Evolutionary conservation across 1,140 invertebrate species (phyloP).

Genomic region (Brachionus koreanus): DNA sequence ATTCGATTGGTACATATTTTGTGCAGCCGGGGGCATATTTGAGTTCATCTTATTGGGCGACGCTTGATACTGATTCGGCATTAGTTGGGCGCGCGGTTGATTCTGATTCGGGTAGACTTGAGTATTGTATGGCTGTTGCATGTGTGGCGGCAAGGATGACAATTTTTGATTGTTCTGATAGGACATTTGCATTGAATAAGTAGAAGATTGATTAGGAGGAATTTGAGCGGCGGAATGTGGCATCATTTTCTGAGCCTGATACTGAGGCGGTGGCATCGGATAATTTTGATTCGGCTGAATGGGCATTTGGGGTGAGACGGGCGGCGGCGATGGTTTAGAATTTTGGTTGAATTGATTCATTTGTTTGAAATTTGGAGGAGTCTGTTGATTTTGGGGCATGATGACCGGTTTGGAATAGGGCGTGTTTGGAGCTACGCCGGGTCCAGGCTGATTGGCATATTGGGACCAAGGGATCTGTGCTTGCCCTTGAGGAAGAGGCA

Average conservation of each 20-base stretch:
- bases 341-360: not conserved
- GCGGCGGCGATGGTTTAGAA: not conserved
- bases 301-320: not conserved
- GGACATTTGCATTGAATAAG: not conserved
- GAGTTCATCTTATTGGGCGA: slow-evolving; percentile 8
- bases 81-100: not conserved
- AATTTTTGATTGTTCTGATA: not conserved
- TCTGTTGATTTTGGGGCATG: not conserved
- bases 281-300: not conserved
- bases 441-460: not conserved
- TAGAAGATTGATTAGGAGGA: not conserved
- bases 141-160: not conserved
- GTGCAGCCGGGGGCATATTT: not conserved
- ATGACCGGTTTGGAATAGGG: not conserved
- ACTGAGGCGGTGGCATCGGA: not conserved
- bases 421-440: not conserved
- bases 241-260: slow-evolving; percentile 1
- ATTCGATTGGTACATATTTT: not conserved
- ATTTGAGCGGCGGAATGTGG: not conserved
- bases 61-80: slow-evolving; percentile 8
- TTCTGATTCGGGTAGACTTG: not conserved
- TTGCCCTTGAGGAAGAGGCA: not conserved
- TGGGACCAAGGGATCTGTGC: not conserved
- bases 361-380: not conserved
- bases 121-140: not conserved